phyloP scores from a whole-genome alignment of 2,113 vertebrate genomes.

The Morphnarchus princeps region DNA sequence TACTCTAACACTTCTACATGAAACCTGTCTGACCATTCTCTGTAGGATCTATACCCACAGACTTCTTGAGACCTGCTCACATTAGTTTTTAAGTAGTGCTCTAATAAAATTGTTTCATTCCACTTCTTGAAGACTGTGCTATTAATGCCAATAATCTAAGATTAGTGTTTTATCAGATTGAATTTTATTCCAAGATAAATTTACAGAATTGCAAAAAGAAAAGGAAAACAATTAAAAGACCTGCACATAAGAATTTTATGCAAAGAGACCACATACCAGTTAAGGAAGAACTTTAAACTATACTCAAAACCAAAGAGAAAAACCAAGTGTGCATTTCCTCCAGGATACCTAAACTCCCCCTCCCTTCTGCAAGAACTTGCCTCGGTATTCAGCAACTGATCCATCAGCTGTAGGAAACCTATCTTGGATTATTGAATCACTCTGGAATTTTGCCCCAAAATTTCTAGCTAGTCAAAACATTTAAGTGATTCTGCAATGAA shows the following conservation, averaged over 20 bases:
- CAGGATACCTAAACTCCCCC: not conserved
- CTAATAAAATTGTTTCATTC: not conserved
- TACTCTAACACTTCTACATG: not conserved
- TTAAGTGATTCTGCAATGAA: slow-evolving; percentile 57
- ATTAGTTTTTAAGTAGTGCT: not conserved
- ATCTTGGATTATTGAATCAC: slow-evolving; percentile 1
- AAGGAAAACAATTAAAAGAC: not conserved
- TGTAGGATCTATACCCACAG: not conserved
- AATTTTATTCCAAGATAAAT: not conserved
- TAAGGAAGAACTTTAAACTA: slow-evolving; percentile 23
- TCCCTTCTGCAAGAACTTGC: slow-evolving; percentile 27
- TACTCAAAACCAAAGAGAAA: not conserved
- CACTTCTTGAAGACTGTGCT: slow-evolving; percentile 17
- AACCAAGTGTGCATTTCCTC: not conserved
- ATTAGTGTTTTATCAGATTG: not conserved
- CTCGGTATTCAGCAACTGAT: slow-evolving; percentile 31
- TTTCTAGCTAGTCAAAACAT: slow-evolving; percentile 61
- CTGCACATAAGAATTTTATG: not conserved
- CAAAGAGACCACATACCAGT: not conserved
- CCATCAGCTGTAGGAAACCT: slow-evolving; percentile 10
- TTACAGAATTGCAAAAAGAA: slow-evolving; percentile 11
- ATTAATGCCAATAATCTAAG: slow-evolving; percentile 1
- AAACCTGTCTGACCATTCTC: slow-evolving; percentile 28
- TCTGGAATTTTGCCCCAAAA: slow-evolving; percentile 22
- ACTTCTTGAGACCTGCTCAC: not conserved